These are phyloP conservation scores for Rhopilema esculentum DNA, from an alignment of 30 jellyfish, hydroid and myxozoan species.

Conservation along the genomic window DNA sequence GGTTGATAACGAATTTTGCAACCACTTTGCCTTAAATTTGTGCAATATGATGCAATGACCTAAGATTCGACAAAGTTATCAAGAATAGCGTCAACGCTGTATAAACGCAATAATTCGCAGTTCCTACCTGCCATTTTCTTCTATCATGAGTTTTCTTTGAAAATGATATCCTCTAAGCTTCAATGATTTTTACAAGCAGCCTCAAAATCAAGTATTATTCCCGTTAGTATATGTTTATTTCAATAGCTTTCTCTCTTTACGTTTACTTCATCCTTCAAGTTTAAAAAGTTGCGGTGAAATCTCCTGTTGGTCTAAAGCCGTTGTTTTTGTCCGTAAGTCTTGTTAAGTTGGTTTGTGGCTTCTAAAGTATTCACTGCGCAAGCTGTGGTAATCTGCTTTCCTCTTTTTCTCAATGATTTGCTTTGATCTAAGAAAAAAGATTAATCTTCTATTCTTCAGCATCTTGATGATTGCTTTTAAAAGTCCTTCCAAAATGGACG, in stretches of 20 bases:
- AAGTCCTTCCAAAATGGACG: not conserved
- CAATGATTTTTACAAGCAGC: too few species aligned
- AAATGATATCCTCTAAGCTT: too few species aligned
- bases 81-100: too few species aligned
- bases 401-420: not conserved
- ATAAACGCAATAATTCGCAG: too few species aligned
- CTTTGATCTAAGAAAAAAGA: slow-evolving; percentile 1
- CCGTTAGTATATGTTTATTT: too few species aligned
- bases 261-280: not conserved
- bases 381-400: slow-evolving; percentile 30
- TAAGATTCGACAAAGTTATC: too few species aligned
- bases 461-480: slow-evolving; percentile 7
- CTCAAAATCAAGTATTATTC: too few species aligned
- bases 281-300: slow-evolving; percentile 6
- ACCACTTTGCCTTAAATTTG: too few species aligned
- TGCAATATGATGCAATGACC: too few species aligned
- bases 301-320: slow-evolving; percentile 1
- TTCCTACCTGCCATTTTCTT: too few species aligned
- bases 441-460: not conserved
- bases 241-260: not conserved
- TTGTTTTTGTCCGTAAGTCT: slow-evolving; percentile 3
- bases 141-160: too few species aligned
- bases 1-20: too few species aligned
- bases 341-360: slow-evolving; percentile 24
- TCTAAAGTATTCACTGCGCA: not conserved